Conservation (phyloP, 2,888 invertebrate species). For the Sphaeridia pumilis region DNA sequence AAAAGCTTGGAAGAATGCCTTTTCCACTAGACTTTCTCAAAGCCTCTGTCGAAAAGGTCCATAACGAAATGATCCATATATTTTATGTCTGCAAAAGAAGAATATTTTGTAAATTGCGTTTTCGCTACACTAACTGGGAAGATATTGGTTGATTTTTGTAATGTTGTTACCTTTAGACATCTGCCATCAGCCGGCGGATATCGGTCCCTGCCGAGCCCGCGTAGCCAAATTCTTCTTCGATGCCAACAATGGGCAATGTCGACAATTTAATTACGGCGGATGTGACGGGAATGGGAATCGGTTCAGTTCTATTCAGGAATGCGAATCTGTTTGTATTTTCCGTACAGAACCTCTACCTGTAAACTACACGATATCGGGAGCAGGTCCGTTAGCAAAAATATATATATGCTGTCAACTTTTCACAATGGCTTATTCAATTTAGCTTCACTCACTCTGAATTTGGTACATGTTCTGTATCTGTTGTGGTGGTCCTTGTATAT, state of each 20-base stretch:
- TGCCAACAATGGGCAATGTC: slow-evolving; percentile 49
- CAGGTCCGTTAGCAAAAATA: slow-evolving; percentile 13
- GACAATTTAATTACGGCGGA: slow-evolving; percentile 61
- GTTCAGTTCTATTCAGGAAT: slow-evolving; percentile 62
- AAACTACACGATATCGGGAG: slow-evolving; percentile 36
- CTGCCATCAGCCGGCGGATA: slow-evolving; percentile 54
- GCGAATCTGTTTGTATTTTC: slow-evolving; percentile 53
- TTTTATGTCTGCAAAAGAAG: too few species aligned
- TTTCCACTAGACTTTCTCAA: too few species aligned
- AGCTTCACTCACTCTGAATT: background rate
- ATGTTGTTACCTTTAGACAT: slow-evolving; percentile 52
- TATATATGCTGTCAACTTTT: background rate
- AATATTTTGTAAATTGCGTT: too few species aligned
- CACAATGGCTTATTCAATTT: background rate
- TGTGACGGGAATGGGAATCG: slow-evolving; percentile 75
- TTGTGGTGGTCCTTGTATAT: too few species aligned
- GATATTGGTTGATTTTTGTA: too few species aligned
- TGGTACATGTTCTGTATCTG: too few species aligned
- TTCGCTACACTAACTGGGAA: too few species aligned
- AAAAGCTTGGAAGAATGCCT: too few species aligned
- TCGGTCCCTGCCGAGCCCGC: slow-evolving; percentile 58
- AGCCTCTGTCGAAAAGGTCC: too few species aligned
- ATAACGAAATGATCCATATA: too few species aligned
- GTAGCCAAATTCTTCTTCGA: slow-evolving; percentile 63
- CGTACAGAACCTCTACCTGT: slow-evolving; percentile 36